Conservation (phyloP, 2,113 vertebrate genomes). For the Hydrolagus affinis region DNA sequence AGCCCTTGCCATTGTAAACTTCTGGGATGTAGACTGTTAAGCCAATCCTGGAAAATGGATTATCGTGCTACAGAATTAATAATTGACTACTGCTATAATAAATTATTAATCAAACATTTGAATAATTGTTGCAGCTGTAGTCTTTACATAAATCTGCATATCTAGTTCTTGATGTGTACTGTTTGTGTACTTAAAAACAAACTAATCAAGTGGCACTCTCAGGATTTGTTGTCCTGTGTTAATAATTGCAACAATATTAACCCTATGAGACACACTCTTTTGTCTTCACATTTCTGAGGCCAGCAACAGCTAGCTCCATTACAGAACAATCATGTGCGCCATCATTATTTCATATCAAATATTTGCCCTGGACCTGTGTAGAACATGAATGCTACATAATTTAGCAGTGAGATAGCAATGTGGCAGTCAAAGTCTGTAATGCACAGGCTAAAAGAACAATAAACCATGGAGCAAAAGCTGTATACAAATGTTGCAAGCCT, state of each 20-base stretch:
- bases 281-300: not conserved
- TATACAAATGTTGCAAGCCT: not conserved
- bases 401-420: not conserved
- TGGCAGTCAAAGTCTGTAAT: not conserved
- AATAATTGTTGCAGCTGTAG: constrained; percentile 95
- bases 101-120: constrained; percentile 95
- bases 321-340: constrained; percentile 5
- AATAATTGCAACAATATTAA: constrained; percentile 3
- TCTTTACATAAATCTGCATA: constrained; percentile 94
- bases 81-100: constrained; percentile 87
- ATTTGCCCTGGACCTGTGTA: not conserved
- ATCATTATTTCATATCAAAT: constrained; percentile 30
- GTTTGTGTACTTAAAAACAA: constrained; percentile 40
- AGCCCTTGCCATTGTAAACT: constrained; percentile 16
- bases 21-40: constrained; percentile 27
- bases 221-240: constrained; percentile 11
- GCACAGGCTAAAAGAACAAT: not conserved
- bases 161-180: constrained; percentile 73
- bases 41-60: constrained; percentile 54
- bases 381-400: constrained; percentile 16
- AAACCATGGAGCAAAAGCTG: not conserved
- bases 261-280: not conserved
- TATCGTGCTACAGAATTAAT: constrained; percentile 86
- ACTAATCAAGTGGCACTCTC: not conserved
- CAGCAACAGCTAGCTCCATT: not conserved